Percentiles rank a stretch among this genome's conserved stretches.
These are phyloP conservation scores for Slavum lentiscoides DNA, from an alignment of 2,888 invertebrate species.

Conservation along the genomic window DNA sequence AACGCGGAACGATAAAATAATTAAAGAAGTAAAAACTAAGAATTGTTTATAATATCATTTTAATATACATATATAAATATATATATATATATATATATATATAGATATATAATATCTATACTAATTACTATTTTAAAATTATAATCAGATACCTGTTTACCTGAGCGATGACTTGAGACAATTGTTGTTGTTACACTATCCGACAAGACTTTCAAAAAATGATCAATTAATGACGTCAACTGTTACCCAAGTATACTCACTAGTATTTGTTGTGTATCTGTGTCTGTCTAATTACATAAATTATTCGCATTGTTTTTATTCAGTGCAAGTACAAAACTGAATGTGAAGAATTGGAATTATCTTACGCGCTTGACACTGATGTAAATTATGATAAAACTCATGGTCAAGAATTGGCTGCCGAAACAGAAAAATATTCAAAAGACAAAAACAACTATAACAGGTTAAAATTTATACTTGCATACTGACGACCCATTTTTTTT, in stretches of 20 bases:
- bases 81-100: too few species aligned
- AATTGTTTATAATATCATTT: not conserved
- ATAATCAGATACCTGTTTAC: slow-evolving; percentile 36
- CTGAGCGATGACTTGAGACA: slow-evolving; percentile 31
- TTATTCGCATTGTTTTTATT: not conserved
- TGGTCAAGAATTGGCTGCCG: slow-evolving; percentile 28
- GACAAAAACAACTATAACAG: slow-evolving; percentile 28
- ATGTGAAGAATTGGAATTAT: slow-evolving; percentile 36
- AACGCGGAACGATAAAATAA: slow-evolving; percentile 1
- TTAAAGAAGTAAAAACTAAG: slow-evolving; percentile 40
- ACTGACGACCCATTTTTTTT: too few species aligned
- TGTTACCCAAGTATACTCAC: slow-evolving; percentile 29
- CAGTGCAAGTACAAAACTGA: slow-evolving; percentile 41
- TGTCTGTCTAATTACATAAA: not conserved
- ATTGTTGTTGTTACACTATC: slow-evolving; percentile 41
- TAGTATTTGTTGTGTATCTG: not conserved
- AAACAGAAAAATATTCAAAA: slow-evolving; percentile 13
- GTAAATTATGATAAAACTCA: slow-evolving; percentile 41
- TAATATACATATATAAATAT: not conserved
- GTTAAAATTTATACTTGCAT: not conserved
- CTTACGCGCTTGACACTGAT: slow-evolving; percentile 32
- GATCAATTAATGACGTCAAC: slow-evolving; percentile 27
- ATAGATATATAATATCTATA: too few species aligned
- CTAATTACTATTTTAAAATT: not conserved
- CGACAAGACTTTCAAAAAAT: slow-evolving; percentile 30